Conservation (phyloP, 1,140 invertebrate species). For the Dendroctonus valens region DNA sequence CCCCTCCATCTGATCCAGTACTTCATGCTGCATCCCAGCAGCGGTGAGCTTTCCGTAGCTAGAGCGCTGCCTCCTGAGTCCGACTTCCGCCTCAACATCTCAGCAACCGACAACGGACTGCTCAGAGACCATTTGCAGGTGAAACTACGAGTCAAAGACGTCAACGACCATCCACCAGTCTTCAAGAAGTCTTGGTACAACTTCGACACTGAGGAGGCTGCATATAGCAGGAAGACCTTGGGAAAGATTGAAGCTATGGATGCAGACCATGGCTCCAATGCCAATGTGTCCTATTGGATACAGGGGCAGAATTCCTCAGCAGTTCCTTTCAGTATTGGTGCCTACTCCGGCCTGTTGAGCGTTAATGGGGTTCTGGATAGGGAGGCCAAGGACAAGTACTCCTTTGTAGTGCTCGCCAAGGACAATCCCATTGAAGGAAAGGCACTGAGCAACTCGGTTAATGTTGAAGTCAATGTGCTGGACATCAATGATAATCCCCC, state of each 20-base stretch:
- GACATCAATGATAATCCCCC: constrained; percentile 80
- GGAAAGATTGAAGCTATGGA: constrained; percentile 70
- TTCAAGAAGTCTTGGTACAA: constrained; percentile 81
- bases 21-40: constrained; percentile 71
- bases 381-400: constrained; percentile 69
- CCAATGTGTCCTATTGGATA: constrained; percentile 72
- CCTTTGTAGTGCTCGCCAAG: constrained; percentile 70
- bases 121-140: constrained; percentile 69
- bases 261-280: constrained; percentile 72
- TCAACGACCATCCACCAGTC: constrained; percentile 82
- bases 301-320: constrained; percentile 55
- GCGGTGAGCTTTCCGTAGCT: constrained; percentile 74
- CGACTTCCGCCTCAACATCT: constrained; percentile 74
- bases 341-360: constrained; percentile 70
- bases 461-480: constrained; percentile 74
- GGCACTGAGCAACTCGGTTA: constrained; percentile 65
- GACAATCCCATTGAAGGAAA: constrained; percentile 66
- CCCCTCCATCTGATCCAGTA: constrained; percentile 59
- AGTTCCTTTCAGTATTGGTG: constrained; percentile 72
- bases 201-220: constrained; percentile 79
- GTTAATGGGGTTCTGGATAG: constrained; percentile 77
- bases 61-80: constrained; percentile 72
- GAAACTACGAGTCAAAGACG: constrained; percentile 69
- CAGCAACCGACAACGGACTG: constrained; percentile 72
- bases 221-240: constrained; percentile 60